phyloP scores from a whole-genome alignment of 1,140 invertebrate genomes.

The Oryctes rhinoceros region DNA sequence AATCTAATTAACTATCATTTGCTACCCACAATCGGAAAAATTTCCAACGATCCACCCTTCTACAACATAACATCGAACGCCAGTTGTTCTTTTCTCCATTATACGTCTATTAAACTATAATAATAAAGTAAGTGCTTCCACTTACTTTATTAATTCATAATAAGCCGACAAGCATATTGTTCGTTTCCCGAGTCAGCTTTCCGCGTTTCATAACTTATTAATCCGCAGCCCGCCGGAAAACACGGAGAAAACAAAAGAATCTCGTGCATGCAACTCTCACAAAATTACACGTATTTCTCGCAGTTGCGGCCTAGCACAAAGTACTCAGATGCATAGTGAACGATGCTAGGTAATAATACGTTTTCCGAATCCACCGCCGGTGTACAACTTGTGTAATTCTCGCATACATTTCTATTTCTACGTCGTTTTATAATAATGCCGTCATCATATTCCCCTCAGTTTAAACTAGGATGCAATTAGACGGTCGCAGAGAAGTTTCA shows the following conservation, averaged over 20 bases:
- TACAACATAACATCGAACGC: background rate
- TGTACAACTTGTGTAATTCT: slow-evolving; percentile 15
- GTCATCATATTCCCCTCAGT: background rate
- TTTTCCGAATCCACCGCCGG: background rate
- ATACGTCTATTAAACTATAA: slow-evolving; percentile 1
- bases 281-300: slow-evolving; percentile 9
- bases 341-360: slow-evolving; percentile 17
- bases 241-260: slow-evolving; percentile 36
- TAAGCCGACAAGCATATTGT: slow-evolving; percentile 18
- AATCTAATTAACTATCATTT: slow-evolving; percentile 8
- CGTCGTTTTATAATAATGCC: background rate
- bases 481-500: slow-evolving; percentile 1
- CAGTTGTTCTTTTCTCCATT: slow-evolving; percentile 17
- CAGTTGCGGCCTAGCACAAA: background rate
- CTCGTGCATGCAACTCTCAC: slow-evolving; percentile 16
- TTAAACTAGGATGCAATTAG: slow-evolving; percentile 17
- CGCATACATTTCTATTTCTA: slow-evolving; percentile 23
- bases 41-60: background rate
- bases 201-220: slow-evolving; percentile 36
- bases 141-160: slow-evolving; percentile 31
- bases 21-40: background rate
- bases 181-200: slow-evolving; percentile 21
- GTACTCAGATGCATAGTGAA: background rate
- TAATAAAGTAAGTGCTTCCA: slow-evolving; percentile 27
- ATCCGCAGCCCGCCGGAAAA: background rate